Evolutionary conservation across 2,113 vertebrate species (phyloP).

Genomic region (Eonycteris spelaea): DNA sequence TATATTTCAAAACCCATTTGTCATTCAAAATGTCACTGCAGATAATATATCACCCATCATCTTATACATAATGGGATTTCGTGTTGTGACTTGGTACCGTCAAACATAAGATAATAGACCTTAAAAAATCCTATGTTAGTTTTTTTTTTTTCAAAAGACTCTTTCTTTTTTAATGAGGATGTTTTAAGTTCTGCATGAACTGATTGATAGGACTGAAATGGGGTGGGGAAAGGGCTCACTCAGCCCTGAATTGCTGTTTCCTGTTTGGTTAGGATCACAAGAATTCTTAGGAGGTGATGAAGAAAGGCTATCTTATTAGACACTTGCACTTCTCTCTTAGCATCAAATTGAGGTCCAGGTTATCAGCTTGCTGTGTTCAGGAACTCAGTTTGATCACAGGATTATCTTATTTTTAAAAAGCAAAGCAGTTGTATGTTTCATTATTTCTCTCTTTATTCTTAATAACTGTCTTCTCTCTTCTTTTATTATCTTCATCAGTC

Average conservation of each 20-base stretch:
- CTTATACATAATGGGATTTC: constrained; percentile 1
- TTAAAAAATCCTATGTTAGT: background rate
- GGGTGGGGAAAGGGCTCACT: background rate
- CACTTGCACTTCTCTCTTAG: too few relatives aligned
- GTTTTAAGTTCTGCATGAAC: background rate
- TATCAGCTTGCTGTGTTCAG: background rate
- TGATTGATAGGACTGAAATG: background rate
- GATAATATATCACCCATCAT: background rate
- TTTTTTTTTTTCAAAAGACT: background rate
- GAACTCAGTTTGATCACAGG: background rate
- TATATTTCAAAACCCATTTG: constrained; percentile 20
- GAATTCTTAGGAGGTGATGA: background rate
- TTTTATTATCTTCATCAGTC: background rate
- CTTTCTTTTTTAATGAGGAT: background rate
- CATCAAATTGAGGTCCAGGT: background rate
- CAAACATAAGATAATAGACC: background rate
- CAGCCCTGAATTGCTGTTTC: background rate
- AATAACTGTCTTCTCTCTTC: background rate
- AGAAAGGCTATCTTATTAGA: background rate
- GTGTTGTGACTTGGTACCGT: constrained; percentile 40
- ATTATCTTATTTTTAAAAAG: background rate
- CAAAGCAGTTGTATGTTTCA: accelerated
- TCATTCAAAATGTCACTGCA: constrained; percentile 20
- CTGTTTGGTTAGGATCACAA: background rate
- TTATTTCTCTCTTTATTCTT: background rate